phyloP scores from a whole-genome alignment of 2,797 vertebrate species.

The Chaetodon trifasciatus region DNA sequence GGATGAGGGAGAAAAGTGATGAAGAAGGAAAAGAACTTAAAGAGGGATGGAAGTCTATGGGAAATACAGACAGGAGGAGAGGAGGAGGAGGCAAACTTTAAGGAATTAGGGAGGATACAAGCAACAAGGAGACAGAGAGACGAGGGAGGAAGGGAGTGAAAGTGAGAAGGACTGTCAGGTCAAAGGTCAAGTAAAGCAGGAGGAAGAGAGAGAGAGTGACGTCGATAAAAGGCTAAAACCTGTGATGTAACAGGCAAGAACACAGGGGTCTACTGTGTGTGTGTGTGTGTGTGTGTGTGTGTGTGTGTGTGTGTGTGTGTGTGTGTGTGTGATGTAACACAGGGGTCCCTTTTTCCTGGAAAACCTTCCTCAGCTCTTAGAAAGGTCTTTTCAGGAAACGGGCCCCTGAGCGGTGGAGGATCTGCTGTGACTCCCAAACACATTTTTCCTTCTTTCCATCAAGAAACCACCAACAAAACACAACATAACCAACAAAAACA shows the following conservation, averaged over 20 bases:
- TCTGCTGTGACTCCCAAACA: not conserved
- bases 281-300: conserved; percentile 43
- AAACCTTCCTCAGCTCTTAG: conserved; percentile 20
- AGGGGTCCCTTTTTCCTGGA: conserved; percentile 33
- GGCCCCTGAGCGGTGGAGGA: not conserved
- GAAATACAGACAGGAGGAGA: not conserved
- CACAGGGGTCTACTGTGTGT: conserved; percentile 4
- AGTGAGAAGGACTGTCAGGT: conserved; percentile 27
- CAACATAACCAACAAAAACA: too few relatives aligned
- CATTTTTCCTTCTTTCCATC: not conserved
- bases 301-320: conserved; percentile 37
- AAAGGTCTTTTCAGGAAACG: conserved; percentile 23
- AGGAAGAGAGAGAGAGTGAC: not conserved
- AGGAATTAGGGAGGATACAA: not conserved
- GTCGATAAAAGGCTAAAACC: not conserved
- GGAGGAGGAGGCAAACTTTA: not conserved
- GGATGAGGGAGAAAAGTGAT: not conserved
- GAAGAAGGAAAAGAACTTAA: not conserved
- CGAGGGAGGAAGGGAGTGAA: not conserved
- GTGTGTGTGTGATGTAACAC: conserved; percentile 44
- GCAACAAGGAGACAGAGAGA: not conserved
- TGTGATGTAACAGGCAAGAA: conserved; percentile 48
- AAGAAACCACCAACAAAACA: too few relatives aligned
- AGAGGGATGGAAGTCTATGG: not conserved
- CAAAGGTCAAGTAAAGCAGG: conserved; percentile 28